Evolutionary conservation across 2,888 invertebrate species (phyloP).

Genomic region (Diploptera punctata): DNA sequence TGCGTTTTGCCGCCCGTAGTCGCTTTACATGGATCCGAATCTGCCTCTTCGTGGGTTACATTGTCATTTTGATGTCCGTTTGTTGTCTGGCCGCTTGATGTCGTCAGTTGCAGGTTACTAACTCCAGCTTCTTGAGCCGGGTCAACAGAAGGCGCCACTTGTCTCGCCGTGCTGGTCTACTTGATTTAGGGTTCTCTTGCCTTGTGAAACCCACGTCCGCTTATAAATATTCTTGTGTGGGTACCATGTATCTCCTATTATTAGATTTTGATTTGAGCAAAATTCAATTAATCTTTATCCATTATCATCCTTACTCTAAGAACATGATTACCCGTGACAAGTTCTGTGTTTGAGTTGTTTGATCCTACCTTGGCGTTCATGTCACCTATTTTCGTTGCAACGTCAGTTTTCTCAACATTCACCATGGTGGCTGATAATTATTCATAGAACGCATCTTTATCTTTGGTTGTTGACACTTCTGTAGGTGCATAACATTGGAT

Average conservation of each 20-base stretch:
- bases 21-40: too few relatives aligned
- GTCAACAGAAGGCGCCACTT: too few relatives aligned
- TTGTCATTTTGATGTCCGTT: too few relatives aligned
- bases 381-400: background rate
- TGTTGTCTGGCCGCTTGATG: too few relatives aligned
- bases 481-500: background rate
- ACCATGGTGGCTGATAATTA: background rate
- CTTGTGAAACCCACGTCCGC: background rate
- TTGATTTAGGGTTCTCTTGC: conserved; percentile 2
- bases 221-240: conserved; percentile 9
- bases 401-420: background rate
- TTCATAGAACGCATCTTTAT: conserved; percentile 8
- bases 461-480: background rate
- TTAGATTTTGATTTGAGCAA: background rate
- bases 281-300: conserved; percentile 1
- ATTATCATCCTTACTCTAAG: background rate
- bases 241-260: conserved; percentile 3
- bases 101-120: too few relatives aligned
- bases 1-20: too few relatives aligned
- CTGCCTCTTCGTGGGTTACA: too few relatives aligned
- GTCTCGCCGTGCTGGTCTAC: too few relatives aligned
- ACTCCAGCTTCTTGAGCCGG: too few relatives aligned
- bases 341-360: background rate
- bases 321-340: background rate
- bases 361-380: background rate